Percentiles rank a stretch among this genome's conserved stretches.
Evolutionary conservation across 2,888 invertebrate species (phyloP).

Genomic region (Leptinotarsa rubiginosa): DNA sequence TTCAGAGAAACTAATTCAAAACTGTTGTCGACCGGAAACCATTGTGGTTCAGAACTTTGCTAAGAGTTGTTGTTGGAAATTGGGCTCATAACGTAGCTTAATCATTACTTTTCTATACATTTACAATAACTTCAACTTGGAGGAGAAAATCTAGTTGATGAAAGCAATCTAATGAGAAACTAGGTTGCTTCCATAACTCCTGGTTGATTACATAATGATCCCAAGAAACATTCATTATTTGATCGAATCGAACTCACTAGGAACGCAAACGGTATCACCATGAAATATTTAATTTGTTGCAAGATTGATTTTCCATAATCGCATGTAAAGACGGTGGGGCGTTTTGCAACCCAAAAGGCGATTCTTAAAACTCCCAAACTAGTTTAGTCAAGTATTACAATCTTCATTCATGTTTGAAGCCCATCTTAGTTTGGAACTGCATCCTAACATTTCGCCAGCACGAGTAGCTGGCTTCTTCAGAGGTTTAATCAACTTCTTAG

Average conservation of each 20-base stretch:
- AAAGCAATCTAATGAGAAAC: background rate
- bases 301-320: too few species aligned
- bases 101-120: conserved; percentile 56
- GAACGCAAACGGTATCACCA: too few species aligned
- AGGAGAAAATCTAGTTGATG: conserved; percentile 17
- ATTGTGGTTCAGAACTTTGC: conserved; percentile 33
- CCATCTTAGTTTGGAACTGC: too few species aligned
- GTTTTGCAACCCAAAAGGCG: background rate
- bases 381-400: background rate
- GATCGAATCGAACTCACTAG: background rate
- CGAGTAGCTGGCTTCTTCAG: too few species aligned
- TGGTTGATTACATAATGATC: background rate
- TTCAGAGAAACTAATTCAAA: conserved; percentile 20
- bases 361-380: background rate
- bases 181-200: conserved; percentile 9
- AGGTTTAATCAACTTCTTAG: too few species aligned
- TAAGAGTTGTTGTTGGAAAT: conserved; percentile 42
- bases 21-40: conserved; percentile 15
- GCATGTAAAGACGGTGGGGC: background rate
- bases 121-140: conserved; percentile 45
- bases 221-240: background rate
- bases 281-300: too few species aligned
- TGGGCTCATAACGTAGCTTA: conserved; percentile 46
- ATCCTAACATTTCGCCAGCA: too few species aligned
- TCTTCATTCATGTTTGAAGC: too few species aligned